Percentiles rank a stretch among this genome's conserved stretches.
phyloP scores from a whole-genome alignment of 2,113 vertebrate genomes.

The Albula glossodonta region DNA sequence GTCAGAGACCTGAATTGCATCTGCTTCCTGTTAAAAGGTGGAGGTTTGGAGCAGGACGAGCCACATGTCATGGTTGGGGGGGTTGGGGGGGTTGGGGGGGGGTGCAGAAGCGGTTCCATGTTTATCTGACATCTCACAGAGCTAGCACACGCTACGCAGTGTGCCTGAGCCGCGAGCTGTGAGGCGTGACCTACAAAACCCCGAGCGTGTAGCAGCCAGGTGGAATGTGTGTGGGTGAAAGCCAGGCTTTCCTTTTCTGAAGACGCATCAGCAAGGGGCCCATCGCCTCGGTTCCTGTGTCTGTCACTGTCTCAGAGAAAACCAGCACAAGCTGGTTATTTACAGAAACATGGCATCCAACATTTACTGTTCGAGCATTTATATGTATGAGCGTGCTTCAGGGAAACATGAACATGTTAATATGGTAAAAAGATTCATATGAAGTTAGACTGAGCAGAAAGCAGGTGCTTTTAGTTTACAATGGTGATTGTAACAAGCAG shows the following conservation, averaged over 20 bases:
- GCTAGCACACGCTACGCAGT: neutral
- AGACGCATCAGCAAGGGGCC: neutral
- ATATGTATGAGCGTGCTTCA: neutral
- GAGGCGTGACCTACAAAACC: constrained; percentile 36
- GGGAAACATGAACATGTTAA: neutral
- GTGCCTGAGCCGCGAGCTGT: constrained; percentile 30
- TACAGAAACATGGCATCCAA: neutral
- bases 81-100: neutral
- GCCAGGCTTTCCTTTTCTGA: constrained; percentile 2
- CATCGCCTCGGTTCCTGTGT: neutral
- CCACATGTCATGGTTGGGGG: neutral
- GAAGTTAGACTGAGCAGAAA: neutral
- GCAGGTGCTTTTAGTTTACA: neutral
- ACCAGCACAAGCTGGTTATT: neutral
- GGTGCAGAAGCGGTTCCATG: neutral
- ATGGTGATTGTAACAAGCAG: neutral
- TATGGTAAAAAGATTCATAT: neutral
- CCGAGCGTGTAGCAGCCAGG: constrained; percentile 31
- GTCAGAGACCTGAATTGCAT: neutral
- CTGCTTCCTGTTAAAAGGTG: neutral
- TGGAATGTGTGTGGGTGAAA: constrained; percentile 37
- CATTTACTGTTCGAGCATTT: neutral
- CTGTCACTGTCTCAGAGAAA: neutral
- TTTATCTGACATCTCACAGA: constrained; percentile 14
- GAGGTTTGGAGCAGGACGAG: constrained; percentile 1